These are phyloP conservation scores for Anableps anableps DNA, from an alignment of 2,797 vertebrate species.

Conservation along the genomic window DNA sequence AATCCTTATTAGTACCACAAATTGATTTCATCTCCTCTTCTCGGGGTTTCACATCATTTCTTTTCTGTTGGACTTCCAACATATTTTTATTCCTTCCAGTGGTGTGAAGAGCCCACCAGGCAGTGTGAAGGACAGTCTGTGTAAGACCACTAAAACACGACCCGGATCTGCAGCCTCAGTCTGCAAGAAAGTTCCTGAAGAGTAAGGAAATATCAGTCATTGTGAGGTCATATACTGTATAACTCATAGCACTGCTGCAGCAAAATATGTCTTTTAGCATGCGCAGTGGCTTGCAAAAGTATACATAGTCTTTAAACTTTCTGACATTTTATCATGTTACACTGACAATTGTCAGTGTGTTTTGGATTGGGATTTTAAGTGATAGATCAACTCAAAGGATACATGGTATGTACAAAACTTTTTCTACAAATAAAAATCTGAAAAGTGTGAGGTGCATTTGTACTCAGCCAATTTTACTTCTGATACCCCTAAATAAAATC, in stretches of 20 bases:
- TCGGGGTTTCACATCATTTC: not conserved
- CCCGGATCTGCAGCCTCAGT: conserved; percentile 55
- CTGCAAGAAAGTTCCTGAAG: conserved; percentile 67
- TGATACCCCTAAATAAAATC: not conserved
- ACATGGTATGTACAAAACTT: not conserved
- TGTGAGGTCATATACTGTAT: not conserved
- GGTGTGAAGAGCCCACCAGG: conserved; percentile 62
- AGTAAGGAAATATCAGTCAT: conserved; percentile 51
- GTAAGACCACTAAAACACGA: conserved; percentile 45
- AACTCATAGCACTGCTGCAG: not conserved
- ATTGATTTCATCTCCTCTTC: conserved; percentile 26
- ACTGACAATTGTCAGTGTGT: not conserved
- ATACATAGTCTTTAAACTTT: not conserved
- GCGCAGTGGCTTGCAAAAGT: not conserved
- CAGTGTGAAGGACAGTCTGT: conserved; percentile 67
- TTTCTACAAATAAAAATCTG: not conserved
- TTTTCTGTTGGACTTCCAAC: not conserved
- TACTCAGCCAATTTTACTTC: not conserved
- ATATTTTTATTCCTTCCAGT: conserved; percentile 18
- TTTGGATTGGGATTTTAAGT: not conserved
- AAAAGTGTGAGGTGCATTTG: not conserved
- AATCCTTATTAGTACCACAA: conserved; percentile 11
- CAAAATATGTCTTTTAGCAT: not conserved
- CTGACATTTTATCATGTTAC: not conserved
- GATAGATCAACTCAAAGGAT: not conserved